Percentiles rank a stretch among this genome's conserved stretches.
These are phyloP conservation scores for Papilio xuthus DNA, from an alignment of 1,140 invertebrate species.

Conservation along the genomic window DNA sequence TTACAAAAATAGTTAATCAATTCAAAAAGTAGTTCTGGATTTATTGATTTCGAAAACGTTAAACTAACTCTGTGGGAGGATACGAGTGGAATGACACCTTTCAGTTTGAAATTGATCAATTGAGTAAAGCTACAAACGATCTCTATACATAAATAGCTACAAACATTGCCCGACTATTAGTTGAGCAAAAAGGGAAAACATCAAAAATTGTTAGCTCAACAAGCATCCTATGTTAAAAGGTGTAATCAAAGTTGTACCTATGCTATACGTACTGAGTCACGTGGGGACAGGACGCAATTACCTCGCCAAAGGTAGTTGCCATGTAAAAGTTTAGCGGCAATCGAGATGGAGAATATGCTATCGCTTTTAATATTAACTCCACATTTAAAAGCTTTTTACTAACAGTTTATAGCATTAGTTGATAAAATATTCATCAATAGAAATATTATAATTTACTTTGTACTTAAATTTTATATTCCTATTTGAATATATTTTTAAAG, in stretches of 20 bases:
- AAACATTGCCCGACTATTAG: no score
- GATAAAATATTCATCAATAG: neutral
- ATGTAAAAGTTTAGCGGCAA: conserved; percentile 21
- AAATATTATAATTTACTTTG: neutral
- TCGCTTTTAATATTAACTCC: neutral
- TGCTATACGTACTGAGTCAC: neutral
- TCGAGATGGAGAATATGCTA: neutral
- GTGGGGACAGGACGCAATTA: conserved; percentile 5
- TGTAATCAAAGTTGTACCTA: neutral
- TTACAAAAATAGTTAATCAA: no score
- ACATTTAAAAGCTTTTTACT: neutral
- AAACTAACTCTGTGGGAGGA: no score
- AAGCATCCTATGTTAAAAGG: neutral
- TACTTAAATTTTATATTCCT: no score
- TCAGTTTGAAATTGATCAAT: no score
- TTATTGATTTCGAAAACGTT: no score
- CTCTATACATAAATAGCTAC: no score
- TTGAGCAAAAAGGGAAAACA: neutral
- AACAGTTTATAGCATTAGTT: neutral
- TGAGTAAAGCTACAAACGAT: no score
- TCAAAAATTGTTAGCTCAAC: neutral
- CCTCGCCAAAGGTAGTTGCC: neutral
- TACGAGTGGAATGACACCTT: no score
- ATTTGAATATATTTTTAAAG: no score
- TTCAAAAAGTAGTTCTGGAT: no score